Percentiles rank a stretch among this genome's conserved stretches.
phyloP scores from a whole-genome alignment of 35 echinoderm and acorn worm genomes.

The Ptychodera flava region DNA sequence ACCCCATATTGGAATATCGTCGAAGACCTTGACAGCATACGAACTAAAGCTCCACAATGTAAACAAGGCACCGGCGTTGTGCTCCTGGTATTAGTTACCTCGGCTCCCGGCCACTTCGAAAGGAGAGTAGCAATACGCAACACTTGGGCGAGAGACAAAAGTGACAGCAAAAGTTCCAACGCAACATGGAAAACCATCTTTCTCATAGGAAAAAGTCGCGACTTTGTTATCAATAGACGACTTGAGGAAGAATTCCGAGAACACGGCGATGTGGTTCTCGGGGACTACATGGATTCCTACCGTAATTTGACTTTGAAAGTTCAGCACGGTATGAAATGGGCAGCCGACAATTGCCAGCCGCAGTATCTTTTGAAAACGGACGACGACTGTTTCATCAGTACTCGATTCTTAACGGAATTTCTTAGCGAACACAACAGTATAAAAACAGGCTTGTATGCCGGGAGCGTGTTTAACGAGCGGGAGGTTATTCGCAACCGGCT shows the following conservation, averaged over 20 bases:
- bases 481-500: constrained; percentile 23
- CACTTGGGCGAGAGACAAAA: constrained; percentile 65
- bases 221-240: neutral
- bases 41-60: neutral
- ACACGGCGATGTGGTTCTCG: constrained; percentile 65
- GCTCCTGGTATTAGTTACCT: constrained; percentile 71
- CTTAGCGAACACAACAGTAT: constrained; percentile 47
- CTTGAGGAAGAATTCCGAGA: constrained; percentile 43
- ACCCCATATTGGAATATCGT: neutral
- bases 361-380: constrained; percentile 74
- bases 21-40: neutral
- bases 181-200: constrained; percentile 54
- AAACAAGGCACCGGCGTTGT: neutral
- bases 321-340: constrained; percentile 77
- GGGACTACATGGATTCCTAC: constrained; percentile 62
- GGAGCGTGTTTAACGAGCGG: constrained; percentile 12
- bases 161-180: constrained; percentile 8
- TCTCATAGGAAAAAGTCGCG: constrained; percentile 45
- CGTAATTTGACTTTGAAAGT: constrained; percentile 86
- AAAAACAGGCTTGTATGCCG: constrained; percentile 55
- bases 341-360: constrained; percentile 54
- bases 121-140: constrained; percentile 66
- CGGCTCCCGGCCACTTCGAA: constrained; percentile 52
- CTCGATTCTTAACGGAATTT: constrained; percentile 46
- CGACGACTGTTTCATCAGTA: constrained; percentile 88